These are phyloP conservation scores for Heteropelma amictum DNA, from an alignment of 2,888 invertebrate genomes.

Conservation along the genomic window DNA sequence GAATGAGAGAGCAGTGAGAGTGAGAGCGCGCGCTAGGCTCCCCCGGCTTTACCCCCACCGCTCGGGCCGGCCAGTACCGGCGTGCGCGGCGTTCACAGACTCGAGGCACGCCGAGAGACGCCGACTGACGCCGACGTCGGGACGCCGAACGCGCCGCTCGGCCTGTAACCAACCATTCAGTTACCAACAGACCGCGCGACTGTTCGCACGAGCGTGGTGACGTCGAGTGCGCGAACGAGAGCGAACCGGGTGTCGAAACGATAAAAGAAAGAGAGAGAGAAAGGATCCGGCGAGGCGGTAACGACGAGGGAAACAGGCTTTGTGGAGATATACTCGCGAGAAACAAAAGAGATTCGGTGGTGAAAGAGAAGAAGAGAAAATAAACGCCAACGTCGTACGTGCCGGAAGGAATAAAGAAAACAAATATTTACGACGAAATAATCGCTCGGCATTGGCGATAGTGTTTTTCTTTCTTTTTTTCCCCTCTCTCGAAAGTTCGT, in stretches of 20 bases:
- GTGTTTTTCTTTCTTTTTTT: no score
- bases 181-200: conserved; percentile 73
- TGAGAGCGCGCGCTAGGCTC: conserved; percentile 16
- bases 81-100: conserved; percentile 55
- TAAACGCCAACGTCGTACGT: no score
- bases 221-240: conserved; percentile 53
- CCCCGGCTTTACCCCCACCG: conserved; percentile 41
- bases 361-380: no score
- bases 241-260: conserved; percentile 45
- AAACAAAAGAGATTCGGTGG: no score
- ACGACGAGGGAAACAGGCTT: no score
- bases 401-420: no score
- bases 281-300: no score
- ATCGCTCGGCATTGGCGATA: no score
- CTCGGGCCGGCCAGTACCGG: conserved; percentile 24
- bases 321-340: no score
- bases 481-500: no score
- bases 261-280: conserved; percentile 26
- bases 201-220: conserved; percentile 63
- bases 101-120: no score
- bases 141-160: conserved; percentile 64
- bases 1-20: conserved; percentile 3
- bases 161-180: conserved; percentile 69
- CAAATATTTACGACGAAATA: no score
- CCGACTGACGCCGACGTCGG: conserved; percentile 63